A percentile compares a stretch with the other conserved stretches of the same genome.
Conservation (phyloP, 2,113 vertebrate species). For the Apodemus sylvaticus region DNA sequence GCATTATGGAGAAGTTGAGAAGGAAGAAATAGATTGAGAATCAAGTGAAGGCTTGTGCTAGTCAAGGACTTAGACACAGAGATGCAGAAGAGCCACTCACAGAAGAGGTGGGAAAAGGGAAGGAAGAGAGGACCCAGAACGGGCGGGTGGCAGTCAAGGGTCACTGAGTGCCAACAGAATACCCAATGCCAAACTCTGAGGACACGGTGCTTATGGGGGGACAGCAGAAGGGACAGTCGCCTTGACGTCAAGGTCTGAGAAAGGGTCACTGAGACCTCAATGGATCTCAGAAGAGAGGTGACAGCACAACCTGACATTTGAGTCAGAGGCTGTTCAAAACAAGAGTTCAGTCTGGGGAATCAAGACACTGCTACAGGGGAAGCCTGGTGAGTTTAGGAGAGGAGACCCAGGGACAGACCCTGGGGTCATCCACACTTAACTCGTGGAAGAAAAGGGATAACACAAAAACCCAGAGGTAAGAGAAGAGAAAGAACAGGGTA, state of each 20-base stretch:
- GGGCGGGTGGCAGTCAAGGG: background rate
- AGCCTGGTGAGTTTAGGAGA: background rate
- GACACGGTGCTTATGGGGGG: background rate
- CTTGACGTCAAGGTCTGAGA: background rate
- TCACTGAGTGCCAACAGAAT: background rate
- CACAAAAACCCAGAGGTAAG: background rate
- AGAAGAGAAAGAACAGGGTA: background rate
- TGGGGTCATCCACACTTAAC: background rate
- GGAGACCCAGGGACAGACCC: background rate
- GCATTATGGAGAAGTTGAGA: background rate
- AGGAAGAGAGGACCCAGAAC: background rate
- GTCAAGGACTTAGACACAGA: rapidly evolving
- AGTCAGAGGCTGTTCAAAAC: background rate
- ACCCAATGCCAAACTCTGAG: background rate
- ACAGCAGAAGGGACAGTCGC: background rate
- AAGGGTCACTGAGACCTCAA: background rate
- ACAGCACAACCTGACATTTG: background rate
- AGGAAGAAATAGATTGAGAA: background rate
- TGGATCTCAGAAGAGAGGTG: background rate
- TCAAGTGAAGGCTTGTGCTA: background rate
- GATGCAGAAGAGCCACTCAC: too few species aligned
- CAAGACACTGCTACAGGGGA: background rate
- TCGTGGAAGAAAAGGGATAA: background rate
- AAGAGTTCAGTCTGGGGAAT: background rate
- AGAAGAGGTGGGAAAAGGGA: background rate